These are phyloP conservation scores for Galemys pyrenaicus DNA, from an alignment of 2,113 vertebrate species.

Conservation along the genomic window DNA sequence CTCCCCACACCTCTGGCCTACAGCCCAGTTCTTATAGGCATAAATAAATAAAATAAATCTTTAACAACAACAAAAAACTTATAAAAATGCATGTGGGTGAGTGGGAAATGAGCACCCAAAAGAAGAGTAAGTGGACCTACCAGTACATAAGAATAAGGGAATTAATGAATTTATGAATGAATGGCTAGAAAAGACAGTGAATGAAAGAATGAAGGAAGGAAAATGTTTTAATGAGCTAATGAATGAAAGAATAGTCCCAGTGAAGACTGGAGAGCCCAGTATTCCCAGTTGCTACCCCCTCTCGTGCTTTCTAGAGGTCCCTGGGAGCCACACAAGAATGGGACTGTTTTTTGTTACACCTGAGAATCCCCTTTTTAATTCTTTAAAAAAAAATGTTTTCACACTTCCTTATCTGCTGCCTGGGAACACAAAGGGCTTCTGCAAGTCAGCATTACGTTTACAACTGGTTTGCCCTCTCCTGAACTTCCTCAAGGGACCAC, in stretches of 20 bases:
- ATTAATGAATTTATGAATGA: neutral
- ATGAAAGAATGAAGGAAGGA: neutral
- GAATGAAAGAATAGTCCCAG: neutral
- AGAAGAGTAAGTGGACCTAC: neutral
- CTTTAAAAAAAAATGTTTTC: too few species aligned
- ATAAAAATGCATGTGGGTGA: neutral
- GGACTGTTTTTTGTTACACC: neutral
- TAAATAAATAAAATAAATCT: too few species aligned
- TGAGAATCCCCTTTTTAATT: neutral
- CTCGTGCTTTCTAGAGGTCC: too few species aligned
- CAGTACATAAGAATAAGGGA: neutral
- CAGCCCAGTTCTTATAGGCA: too few species aligned
- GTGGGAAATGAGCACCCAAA: neutral
- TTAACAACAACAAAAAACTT: too few species aligned
- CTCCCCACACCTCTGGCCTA: too few species aligned
- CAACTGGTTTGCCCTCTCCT: neutral
- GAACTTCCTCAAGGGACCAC: neutral
- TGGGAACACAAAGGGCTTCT: neutral
- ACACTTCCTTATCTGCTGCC: too few species aligned
- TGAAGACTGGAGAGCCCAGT: too few species aligned
- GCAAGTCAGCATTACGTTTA: neutral
- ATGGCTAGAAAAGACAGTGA: too few species aligned
- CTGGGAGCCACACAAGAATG: too few species aligned
- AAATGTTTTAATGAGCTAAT: neutral
- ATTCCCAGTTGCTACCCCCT: too few species aligned